These are phyloP conservation scores for Lepidocyrtoides sp. DNA, from an alignment of 2,888 invertebrate genomes.

Conservation along the genomic window DNA sequence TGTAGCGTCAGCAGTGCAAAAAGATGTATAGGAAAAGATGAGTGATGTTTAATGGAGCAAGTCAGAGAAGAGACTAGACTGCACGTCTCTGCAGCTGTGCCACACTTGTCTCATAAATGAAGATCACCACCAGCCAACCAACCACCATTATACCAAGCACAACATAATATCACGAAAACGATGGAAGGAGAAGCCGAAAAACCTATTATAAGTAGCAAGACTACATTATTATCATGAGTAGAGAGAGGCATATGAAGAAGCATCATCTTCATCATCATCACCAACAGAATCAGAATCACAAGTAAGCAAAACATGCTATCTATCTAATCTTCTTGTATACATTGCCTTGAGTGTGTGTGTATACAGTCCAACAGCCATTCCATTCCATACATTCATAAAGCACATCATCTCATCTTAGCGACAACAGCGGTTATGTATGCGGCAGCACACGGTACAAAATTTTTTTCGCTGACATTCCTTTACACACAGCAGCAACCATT, in stretches of 20 bases:
- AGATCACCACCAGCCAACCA: constrained; percentile 41
- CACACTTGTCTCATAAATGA: constrained; percentile 78
- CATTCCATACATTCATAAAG: constrained; percentile 26
- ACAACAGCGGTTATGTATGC: neutral
- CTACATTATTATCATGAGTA: neutral
- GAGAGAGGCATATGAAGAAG: neutral
- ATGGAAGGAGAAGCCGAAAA: neutral
- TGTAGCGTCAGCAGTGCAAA: neutral
- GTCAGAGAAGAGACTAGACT: constrained; percentile 74
- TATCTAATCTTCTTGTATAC: constrained; percentile 18
- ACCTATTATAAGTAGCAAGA: neutral
- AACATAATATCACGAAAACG: neutral
- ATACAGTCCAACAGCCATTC: constrained; percentile 17
- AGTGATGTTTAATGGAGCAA: constrained; percentile 77
- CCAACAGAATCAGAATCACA: neutral
- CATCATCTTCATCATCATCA: constrained; percentile 8
- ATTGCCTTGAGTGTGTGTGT: neutral
- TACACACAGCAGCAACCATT: constrained; percentile 12
- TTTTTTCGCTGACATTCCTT: constrained; percentile 47
- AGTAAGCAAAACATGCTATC: neutral
- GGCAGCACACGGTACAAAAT: neutral
- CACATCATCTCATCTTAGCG: neutral
- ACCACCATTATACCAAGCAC: no score
- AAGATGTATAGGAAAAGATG: constrained; percentile 30
- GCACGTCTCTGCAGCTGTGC: constrained; percentile 81